Percentiles rank a stretch among this genome's conserved stretches.
These are phyloP conservation scores for Pherbina coryleti DNA, from an alignment of 2,888 invertebrate genomes.

Conservation along the genomic window DNA sequence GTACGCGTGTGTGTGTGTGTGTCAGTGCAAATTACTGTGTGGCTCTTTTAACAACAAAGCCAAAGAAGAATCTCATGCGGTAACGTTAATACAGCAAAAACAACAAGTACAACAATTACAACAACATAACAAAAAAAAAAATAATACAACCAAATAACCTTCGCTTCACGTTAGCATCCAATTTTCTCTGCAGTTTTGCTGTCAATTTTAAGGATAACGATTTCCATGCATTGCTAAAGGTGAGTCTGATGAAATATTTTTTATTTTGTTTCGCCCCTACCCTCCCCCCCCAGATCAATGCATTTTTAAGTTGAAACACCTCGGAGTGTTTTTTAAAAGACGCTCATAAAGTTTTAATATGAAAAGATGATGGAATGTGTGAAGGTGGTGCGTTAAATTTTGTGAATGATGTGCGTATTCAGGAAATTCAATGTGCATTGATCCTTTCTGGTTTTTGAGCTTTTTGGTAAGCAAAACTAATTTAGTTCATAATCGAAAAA, in stretches of 20 bases:
- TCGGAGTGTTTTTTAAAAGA: too few relatives aligned
- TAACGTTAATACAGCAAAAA: not conserved
- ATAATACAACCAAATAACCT: not conserved
- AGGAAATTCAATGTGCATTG: too few relatives aligned
- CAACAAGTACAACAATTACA: not conserved
- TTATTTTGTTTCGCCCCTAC: too few relatives aligned
- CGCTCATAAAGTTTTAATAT: too few relatives aligned
- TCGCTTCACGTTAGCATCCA: not conserved
- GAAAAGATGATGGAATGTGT: too few relatives aligned
- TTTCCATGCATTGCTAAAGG: not conserved
- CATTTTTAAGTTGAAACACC: too few relatives aligned
- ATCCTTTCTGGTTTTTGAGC: too few relatives aligned
- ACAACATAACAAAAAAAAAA: not conserved
- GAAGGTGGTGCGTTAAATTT: too few relatives aligned
- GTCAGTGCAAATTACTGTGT: not conserved
- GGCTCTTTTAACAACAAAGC: not conserved
- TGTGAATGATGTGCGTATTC: too few relatives aligned
- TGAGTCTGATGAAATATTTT: not conserved
- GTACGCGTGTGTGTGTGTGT: not conserved
- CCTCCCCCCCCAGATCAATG: too few relatives aligned
- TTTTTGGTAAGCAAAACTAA: too few relatives aligned
- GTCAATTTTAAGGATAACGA: constrained; percentile 9
- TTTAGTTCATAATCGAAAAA: too few relatives aligned
- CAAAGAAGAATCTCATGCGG: not conserved
- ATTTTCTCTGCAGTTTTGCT: not conserved